These are phyloP conservation scores for Drosophila neocordata DNA, from an alignment of 1,140 invertebrate species.

Conservation along the genomic window DNA sequence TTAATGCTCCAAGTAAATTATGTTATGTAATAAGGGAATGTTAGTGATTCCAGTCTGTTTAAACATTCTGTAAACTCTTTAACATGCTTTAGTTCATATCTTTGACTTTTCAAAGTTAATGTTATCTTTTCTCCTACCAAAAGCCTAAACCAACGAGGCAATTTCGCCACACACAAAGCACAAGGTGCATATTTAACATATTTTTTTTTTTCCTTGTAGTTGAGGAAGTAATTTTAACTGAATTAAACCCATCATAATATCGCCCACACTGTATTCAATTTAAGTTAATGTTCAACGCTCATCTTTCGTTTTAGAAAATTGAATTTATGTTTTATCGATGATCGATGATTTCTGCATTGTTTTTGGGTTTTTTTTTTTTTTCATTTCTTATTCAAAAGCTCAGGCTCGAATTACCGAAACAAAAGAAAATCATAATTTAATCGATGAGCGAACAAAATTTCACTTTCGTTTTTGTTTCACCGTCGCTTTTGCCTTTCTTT, in stretches of 20 bases:
- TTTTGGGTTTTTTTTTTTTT: neutral
- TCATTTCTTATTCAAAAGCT: neutral
- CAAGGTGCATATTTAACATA: no score
- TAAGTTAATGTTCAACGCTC: slow-evolving; percentile 3
- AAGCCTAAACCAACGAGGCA: no score
- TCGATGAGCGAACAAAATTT: slow-evolving; percentile 64
- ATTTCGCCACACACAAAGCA: no score
- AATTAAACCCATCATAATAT: neutral
- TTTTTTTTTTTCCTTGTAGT: neutral
- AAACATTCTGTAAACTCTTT: no score
- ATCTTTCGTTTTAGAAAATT: slow-evolving; percentile 7
- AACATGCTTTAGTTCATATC: no score
- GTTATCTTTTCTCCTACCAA: no score
- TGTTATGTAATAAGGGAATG: no score
- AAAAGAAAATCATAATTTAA: slow-evolving; percentile 50
- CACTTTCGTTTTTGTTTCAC: slow-evolving; percentile 55
- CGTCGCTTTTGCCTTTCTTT: slow-evolving; percentile 47
- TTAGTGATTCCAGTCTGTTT: no score
- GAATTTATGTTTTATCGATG: neutral
- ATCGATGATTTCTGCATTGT: neutral
- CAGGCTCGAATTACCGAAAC: slow-evolving; percentile 39
- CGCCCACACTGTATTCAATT: slow-evolving; percentile 5
- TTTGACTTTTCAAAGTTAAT: no score
- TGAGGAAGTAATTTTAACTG: neutral
- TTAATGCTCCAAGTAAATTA: no score